Evolutionary conservation across 1,140 invertebrate genomes (phyloP).

Genomic region (Chelonus insularis): DNA sequence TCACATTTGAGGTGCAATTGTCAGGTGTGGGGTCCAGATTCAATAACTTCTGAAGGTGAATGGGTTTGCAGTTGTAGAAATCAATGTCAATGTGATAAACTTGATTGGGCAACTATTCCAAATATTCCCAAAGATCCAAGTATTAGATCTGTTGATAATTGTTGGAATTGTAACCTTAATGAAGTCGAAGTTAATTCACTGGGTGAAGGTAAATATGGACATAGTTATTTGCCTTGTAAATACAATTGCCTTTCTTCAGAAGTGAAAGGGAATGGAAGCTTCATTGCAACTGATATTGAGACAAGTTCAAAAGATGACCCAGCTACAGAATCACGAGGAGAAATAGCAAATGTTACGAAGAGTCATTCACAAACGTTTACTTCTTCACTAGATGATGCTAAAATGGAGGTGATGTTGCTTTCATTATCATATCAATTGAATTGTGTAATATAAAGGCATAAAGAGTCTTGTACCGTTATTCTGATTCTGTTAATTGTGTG

Average conservation of each 20-base stretch:
- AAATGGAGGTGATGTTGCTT: neutral
- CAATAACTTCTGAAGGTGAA: constrained; percentile 11
- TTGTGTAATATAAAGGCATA: too few species aligned
- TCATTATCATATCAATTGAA: too few species aligned
- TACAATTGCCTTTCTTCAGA: neutral
- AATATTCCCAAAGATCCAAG: neutral
- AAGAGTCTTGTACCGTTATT: too few species aligned
- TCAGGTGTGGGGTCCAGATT: constrained; percentile 25
- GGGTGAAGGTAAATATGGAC: neutral
- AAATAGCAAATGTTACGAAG: neutral
- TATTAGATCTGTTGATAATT: neutral
- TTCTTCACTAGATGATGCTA: too few species aligned
- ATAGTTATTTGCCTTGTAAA: neutral
- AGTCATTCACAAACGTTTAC: neutral
- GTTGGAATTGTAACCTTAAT: neutral
- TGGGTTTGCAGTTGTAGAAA: constrained; percentile 28
- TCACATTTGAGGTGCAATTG: constrained; percentile 8
- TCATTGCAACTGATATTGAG: neutral
- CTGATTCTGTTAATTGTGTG: too few species aligned
- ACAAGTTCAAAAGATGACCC: neutral
- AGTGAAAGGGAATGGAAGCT: neutral
- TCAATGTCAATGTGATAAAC: constrained; percentile 24
- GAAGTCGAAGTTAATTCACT: neutral
- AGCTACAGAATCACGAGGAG: neutral
- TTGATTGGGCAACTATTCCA: neutral